Evolutionary conservation across 2,888 invertebrate species (phyloP), one percentile per base, ranked within the genome.

Genomic region (Andrena bicolor): DNA sequence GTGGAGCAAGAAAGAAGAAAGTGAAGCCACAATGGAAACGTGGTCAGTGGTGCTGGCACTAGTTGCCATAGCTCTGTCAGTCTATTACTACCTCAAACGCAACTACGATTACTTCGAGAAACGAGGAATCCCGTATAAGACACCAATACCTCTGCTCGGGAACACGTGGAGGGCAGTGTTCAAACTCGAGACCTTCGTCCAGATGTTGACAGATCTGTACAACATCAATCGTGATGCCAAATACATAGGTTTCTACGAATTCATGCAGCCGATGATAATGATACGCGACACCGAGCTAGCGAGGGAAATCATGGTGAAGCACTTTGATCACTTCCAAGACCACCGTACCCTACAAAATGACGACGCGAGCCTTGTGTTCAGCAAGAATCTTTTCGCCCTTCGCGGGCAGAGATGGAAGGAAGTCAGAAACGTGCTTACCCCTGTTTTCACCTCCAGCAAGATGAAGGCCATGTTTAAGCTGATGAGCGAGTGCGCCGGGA

Each of bases 361-460:
- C 0, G 28, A 41, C 0, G 32, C 63, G 20, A 88, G 89, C 23
- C 32, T 32, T 32, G 26, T 91, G 6, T 86, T 91, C 53, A 85
- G 72, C 2, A 87, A 86, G 1, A 87, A 88, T 7, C 81, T 91
- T 0, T 88, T 91, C 48, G 76, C 80, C 0, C 71, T 91, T 0
- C 76, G 69, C 0, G 95, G 94, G 20, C 93, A 95, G 0, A 93
- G 86, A 90, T 95, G 95, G 95, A 93, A 94, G 0, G 94, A 95
- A 4, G 94, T 95, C 94, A 91, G 95, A 26, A 92, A 92, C 0
- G 94, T 95, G 0, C 87, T 95, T 16, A 95, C 95, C 49, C 95
- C 95, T 0, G 94, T 95, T 0, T 96, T 95, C 90, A 96, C 95
- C 0, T 93, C 95, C 6, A 94, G 95, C 66, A 95, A 96, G 90